Evolutionary conservation across 2,113 vertebrate genomes (phyloP).

Genomic region (Pluvianellus socialis): DNA sequence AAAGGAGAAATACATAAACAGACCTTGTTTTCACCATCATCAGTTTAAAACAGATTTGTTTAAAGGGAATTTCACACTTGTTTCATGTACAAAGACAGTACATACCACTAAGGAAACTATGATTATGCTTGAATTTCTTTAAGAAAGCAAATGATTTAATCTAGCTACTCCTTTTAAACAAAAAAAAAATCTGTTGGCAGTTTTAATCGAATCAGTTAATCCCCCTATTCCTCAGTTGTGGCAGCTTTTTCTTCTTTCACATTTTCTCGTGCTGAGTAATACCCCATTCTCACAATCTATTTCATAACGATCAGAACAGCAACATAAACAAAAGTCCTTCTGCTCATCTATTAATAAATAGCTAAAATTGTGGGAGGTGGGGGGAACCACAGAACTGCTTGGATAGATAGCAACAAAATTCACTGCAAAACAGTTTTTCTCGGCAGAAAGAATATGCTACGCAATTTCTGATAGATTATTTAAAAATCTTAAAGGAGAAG

Average conservation of each 20-base stretch:
- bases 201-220: not conserved
- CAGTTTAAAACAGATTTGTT: not conserved
- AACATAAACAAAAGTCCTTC: constrained; percentile 14
- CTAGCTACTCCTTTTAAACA: not conserved
- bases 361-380: not conserved
- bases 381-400: not conserved
- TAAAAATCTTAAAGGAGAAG: not conserved
- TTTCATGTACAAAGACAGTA: not conserved
- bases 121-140: not conserved
- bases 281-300: not conserved
- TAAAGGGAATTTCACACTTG: not conserved
- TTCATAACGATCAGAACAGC: not conserved
- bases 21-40: not conserved
- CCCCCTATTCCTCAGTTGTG: not conserved
- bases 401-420: not conserved
- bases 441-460: not conserved
- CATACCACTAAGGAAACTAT: not conserved
- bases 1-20: constrained; percentile 24
- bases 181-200: not conserved
- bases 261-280: constrained; percentile 13
- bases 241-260: not conserved
- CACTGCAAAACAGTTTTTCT: not conserved
- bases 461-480: not conserved
- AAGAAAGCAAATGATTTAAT: not conserved
- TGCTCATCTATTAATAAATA: not conserved